phyloP scores from a whole-genome alignment of 2,797 vertebrate species.

The Onychomys arenicola region DNA sequence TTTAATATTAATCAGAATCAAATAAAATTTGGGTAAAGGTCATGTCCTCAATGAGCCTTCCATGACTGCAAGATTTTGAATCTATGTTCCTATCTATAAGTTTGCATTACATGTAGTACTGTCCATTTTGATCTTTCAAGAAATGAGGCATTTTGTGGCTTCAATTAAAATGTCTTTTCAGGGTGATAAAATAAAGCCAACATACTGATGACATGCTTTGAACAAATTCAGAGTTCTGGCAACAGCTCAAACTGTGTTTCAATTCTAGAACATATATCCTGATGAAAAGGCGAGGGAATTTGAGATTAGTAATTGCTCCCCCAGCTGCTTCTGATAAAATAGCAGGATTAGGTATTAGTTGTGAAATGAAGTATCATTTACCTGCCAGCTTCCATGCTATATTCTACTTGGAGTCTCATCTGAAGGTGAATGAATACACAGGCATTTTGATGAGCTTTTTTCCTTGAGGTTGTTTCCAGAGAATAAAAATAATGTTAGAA shows the following conservation, averaged over 20 bases:
- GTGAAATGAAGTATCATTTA: slow-evolving; percentile 62
- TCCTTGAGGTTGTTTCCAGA: slow-evolving; percentile 68
- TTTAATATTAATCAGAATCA: neutral
- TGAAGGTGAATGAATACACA: slow-evolving; percentile 71
- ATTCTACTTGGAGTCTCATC: slow-evolving; percentile 61
- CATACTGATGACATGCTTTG: neutral
- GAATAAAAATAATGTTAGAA: slow-evolving; percentile 79
- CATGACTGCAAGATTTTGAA: neutral
- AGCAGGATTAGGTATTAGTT: neutral
- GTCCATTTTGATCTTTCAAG: neutral
- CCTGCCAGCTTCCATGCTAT: slow-evolving; percentile 45
- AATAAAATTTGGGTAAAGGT: neutral
- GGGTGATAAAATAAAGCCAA: neutral
- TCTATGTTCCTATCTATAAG: neutral
- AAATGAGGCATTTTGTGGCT: neutral
- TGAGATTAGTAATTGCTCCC: neutral
- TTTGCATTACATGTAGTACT: fast-evolving
- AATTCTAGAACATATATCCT: slow-evolving; percentile 25
- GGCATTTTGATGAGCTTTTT: slow-evolving; percentile 67
- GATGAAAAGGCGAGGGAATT: neutral
- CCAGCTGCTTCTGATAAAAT: neutral
- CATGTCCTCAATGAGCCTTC: neutral
- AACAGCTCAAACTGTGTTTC: neutral
- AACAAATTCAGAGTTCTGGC: slow-evolving; percentile 29
- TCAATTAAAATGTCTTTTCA: slow-evolving; percentile 17